Evolutionary conservation across 1,140 invertebrate species (phyloP).

Genomic region (Drosophila saltans): DNA sequence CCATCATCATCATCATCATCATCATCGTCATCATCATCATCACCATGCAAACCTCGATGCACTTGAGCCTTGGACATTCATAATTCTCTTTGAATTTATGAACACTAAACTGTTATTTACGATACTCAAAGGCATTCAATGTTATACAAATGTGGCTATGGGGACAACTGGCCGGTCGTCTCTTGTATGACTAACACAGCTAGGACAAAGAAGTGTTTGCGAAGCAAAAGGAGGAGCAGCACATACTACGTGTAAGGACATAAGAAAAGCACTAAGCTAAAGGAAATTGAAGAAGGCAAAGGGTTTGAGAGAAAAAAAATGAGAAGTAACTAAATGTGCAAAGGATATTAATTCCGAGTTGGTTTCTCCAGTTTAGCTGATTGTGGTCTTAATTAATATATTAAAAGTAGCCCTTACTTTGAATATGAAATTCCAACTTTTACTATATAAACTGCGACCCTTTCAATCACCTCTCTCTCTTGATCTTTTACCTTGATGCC

Average conservation of each 20-base stretch:
- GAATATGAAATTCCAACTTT: too few species aligned
- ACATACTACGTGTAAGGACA: background rate
- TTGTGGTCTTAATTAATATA: too few species aligned
- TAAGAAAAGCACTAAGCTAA: background rate
- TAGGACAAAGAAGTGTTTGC: background rate
- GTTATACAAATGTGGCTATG: conserved; percentile 61
- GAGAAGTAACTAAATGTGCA: background rate
- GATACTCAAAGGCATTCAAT: conserved; percentile 73
- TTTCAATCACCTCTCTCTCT: too few species aligned
- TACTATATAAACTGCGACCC: too few species aligned
- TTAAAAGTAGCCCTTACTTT: too few species aligned
- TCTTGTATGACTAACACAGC: background rate
- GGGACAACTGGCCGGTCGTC: conserved; percentile 31
- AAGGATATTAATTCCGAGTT: conserved; percentile 6
- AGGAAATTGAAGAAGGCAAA: background rate
- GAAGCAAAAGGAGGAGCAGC: background rate
- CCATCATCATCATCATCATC: background rate
- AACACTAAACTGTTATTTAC: conserved; percentile 75
- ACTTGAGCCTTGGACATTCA: conserved; percentile 59
- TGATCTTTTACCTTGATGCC: too few species aligned
- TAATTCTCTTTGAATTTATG: conserved; percentile 75
- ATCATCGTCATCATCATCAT: too few species aligned
- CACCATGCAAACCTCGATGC: conserved; percentile 37
- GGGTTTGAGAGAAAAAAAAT: background rate
- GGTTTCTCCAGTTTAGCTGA: too few species aligned